phyloP scores from a whole-genome alignment of 2,797 vertebrate genomes.

The Pangasius sanitwongsei region DNA sequence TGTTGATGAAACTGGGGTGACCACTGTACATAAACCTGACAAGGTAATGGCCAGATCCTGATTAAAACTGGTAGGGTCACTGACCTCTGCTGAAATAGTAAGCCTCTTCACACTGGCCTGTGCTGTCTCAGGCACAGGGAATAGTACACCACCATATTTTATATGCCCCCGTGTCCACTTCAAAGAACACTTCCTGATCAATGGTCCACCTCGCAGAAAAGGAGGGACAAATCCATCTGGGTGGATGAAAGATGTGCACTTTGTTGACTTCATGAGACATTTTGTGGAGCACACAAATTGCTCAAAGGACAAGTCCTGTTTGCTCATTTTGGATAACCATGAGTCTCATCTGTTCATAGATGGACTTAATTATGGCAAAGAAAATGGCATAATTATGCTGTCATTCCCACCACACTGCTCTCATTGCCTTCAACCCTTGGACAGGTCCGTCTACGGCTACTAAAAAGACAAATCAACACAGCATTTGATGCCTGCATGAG shows the following conservation, averaged over 20 bases:
- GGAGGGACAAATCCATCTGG: background rate
- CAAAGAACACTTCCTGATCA: background rate
- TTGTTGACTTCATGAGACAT: background rate
- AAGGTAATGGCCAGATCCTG: background rate
- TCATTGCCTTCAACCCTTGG: background rate
- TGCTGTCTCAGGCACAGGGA: no score
- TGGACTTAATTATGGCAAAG: conserved; percentile 19
- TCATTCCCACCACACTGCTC: conserved; percentile 23
- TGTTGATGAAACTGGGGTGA: conserved; percentile 26
- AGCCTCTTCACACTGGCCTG: no score
- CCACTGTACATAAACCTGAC: conserved; percentile 30
- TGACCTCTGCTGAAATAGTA: no score
- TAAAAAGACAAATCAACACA: conserved; percentile 32
- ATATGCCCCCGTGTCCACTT: background rate
- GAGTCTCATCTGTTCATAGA: background rate
- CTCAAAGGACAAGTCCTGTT: conserved; percentile 9
- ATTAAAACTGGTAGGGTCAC: no score
- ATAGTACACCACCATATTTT: background rate
- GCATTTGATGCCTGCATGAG: conserved; percentile 33
- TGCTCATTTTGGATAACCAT: conserved; percentile 16
- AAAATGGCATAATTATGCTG: conserved; percentile 23
- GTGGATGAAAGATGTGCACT: background rate
- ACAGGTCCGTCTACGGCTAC: background rate
- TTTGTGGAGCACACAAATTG: background rate
- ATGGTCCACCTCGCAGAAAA: background rate